These are phyloP conservation scores for Onychomys torridus DNA, from an alignment of 2,797 vertebrate species.

Conservation along the genomic window DNA sequence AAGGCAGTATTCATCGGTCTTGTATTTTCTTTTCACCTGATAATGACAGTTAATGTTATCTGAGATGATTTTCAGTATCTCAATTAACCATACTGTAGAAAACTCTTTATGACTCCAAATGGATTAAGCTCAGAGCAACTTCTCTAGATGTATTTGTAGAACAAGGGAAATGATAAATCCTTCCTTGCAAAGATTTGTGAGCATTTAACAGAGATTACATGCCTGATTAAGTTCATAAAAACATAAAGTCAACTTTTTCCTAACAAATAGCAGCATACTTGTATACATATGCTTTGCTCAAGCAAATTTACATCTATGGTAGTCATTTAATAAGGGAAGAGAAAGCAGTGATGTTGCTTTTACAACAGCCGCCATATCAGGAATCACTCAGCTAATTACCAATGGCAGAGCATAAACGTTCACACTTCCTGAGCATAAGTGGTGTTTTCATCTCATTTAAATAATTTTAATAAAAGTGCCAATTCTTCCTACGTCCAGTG, in stretches of 20 bases:
- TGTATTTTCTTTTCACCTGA: background rate
- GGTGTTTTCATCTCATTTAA: slow-evolving; percentile 25
- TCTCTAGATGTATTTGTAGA: slow-evolving; percentile 73
- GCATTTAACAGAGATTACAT: slow-evolving; percentile 72
- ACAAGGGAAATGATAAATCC: slow-evolving; percentile 73
- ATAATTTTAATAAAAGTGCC: slow-evolving; percentile 53
- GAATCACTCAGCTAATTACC: slow-evolving; percentile 56
- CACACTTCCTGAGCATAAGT: slow-evolving; percentile 32
- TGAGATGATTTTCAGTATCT: slow-evolving; percentile 53
- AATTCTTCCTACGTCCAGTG: slow-evolving; percentile 50
- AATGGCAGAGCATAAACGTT: slow-evolving; percentile 51
- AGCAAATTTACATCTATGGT: slow-evolving; percentile 62
- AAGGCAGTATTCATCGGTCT: background rate
- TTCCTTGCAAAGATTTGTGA: slow-evolving; percentile 67
- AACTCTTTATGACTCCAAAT: slow-evolving; percentile 67
- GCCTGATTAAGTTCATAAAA: slow-evolving; percentile 75
- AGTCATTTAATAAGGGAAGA: slow-evolving; percentile 69
- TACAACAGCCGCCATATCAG: slow-evolving; percentile 17
- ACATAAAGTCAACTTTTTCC: slow-evolving; percentile 59
- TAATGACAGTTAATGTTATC: slow-evolving; percentile 45
- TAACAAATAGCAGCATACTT: slow-evolving; percentile 58
- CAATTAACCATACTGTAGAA: slow-evolving; percentile 67
- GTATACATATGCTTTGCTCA: slow-evolving; percentile 61
- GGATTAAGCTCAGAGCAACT: slow-evolving; percentile 61
- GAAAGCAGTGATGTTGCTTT: slow-evolving; percentile 61